A percentile compares a stretch with the other conserved stretches of the same genome.
Evolutionary conservation across 2,888 invertebrate species (phyloP).

Genomic region (Oligia latruncula): DNA sequence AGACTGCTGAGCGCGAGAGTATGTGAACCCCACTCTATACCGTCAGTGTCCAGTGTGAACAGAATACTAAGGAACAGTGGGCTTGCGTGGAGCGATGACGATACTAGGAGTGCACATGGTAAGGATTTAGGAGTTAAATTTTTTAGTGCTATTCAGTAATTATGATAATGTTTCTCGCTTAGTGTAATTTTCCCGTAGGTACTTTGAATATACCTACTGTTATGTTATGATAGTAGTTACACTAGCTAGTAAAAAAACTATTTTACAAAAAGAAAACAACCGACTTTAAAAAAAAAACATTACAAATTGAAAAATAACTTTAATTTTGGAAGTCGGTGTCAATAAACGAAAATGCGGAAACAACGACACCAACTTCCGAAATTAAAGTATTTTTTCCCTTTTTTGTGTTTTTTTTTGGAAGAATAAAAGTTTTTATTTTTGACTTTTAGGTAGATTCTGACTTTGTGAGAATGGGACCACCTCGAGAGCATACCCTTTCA

Average conservation of each 20-base stretch:
- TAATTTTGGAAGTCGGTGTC: too few relatives aligned
- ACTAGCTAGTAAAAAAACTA: neutral
- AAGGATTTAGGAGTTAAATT: conserved; percentile 31
- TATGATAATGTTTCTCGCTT: neutral
- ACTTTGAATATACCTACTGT: neutral
- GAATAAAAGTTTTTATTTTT: too few relatives aligned
- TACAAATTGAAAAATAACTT: too few relatives aligned
- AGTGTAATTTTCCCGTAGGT: neutral
- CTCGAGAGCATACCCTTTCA: too few relatives aligned
- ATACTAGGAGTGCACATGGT: conserved; percentile 84
- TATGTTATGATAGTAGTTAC: neutral
- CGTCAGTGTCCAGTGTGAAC: conserved; percentile 98
- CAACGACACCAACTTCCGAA: too few relatives aligned
- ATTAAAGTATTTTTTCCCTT: too few relatives aligned
- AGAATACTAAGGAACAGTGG: conserved; percentile 97
- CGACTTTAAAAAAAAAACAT: too few relatives aligned
- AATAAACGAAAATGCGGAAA: too few relatives aligned
- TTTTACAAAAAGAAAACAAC: too few relatives aligned
- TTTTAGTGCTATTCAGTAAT: neutral
- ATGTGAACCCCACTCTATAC: conserved; percentile 97
- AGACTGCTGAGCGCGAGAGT: conserved; percentile 96
- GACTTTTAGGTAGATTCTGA: too few relatives aligned
- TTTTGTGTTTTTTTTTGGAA: too few relatives aligned
- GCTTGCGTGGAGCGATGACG: conserved; percentile 93
- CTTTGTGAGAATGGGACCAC: too few relatives aligned